These are phyloP conservation scores for Propithecus coquereli DNA, from an alignment of 2,113 vertebrate genomes.

Conservation along the genomic window DNA sequence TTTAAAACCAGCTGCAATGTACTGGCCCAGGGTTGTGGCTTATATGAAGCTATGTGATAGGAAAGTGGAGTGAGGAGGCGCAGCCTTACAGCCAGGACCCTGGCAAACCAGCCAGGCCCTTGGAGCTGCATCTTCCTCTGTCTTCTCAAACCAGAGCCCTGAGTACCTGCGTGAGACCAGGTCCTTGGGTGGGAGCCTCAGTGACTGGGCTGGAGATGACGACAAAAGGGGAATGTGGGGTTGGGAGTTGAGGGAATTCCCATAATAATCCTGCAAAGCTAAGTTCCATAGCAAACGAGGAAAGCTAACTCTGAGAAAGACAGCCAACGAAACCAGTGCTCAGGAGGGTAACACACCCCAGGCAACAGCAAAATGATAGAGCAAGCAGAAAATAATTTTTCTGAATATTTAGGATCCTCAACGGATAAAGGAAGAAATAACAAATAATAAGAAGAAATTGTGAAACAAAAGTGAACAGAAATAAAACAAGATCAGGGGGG, in stretches of 20 bases:
- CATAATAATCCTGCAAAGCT: not conserved
- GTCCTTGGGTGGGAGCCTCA: not conserved
- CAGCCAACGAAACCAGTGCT: not conserved
- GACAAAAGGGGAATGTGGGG: not conserved
- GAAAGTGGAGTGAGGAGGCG: not conserved
- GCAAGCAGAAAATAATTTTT: not conserved
- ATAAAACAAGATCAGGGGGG: not conserved
- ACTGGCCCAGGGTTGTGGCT: not conserved
- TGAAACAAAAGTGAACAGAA: not conserved
- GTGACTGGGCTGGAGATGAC: not conserved
- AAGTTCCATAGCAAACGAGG: not conserved
- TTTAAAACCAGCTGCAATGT: not conserved
- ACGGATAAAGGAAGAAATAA: not conserved
- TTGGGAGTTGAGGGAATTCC: not conserved
- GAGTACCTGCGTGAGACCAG: not conserved
- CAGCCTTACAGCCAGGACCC: not conserved
- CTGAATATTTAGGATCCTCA: not conserved
- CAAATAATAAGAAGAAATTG: not conserved
- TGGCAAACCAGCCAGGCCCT: not conserved
- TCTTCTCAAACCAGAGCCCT: not conserved
- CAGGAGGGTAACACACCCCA: not conserved
- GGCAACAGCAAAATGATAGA: not conserved
- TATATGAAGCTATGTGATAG: too few species aligned
- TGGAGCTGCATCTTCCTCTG: not conserved
- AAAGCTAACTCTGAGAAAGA: not conserved